Conservation (phyloP, 2,797 vertebrate genomes). For the Sebastes umbrosus region DNA sequence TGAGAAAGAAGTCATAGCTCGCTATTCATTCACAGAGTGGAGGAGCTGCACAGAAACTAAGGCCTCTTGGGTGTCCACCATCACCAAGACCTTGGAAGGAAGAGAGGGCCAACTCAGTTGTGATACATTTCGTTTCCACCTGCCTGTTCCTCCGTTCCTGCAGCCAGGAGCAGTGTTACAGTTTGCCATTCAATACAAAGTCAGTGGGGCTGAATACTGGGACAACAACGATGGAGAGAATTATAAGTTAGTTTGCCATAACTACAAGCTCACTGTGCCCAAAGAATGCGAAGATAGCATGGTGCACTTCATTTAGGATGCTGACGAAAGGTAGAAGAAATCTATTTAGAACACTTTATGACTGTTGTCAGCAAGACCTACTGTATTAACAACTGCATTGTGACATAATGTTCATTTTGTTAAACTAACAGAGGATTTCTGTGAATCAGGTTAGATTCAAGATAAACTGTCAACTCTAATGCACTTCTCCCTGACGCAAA, state of each 20-base stretch:
- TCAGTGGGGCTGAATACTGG: constrained; percentile 89
- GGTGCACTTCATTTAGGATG: constrained; percentile 92
- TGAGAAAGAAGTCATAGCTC: constrained; percentile 89
- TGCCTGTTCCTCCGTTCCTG: constrained; percentile 92
- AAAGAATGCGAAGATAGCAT: constrained; percentile 95
- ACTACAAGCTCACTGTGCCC: constrained; percentile 89
- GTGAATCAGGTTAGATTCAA: constrained; percentile 3
- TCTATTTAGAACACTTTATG: not conserved
- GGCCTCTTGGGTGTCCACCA: constrained; percentile 86
- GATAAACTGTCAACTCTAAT: not conserved
- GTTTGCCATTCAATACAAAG: constrained; percentile 91
- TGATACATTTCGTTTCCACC: constrained; percentile 91
- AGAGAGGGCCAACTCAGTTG: constrained; percentile 65
- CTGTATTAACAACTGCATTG: too few relatives aligned
- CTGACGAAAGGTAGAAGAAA: constrained; percentile 1
- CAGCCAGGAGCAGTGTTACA: constrained; percentile 88
- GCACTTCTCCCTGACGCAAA: constrained; percentile 5
- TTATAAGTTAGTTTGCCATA: constrained; percentile 90
- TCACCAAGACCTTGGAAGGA: constrained; percentile 60
- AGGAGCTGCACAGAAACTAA: constrained; percentile 83
- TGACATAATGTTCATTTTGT: not conserved
- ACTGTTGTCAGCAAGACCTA: too few relatives aligned
- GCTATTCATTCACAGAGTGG: constrained; percentile 94
- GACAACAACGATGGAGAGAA: constrained; percentile 93
- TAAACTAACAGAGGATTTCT: not conserved